Percentiles rank a stretch among this genome's conserved stretches.
These are phyloP conservation scores for Drosophila percnosoma DNA, from an alignment of 2,888 invertebrate species.

Conservation along the genomic window DNA sequence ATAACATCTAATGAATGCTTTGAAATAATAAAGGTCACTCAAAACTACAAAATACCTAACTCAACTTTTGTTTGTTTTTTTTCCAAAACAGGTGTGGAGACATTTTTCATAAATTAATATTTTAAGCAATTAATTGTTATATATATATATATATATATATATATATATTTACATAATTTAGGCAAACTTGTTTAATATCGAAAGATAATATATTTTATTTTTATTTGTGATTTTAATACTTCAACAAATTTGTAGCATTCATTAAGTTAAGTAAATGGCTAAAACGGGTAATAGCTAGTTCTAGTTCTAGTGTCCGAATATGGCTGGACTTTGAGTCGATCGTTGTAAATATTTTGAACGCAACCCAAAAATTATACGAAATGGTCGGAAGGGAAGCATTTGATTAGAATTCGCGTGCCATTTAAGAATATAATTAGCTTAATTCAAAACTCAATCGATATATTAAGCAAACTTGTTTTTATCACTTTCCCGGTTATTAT, in stretches of 20 bases:
- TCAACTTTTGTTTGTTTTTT: not conserved
- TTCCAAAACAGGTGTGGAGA: constrained; percentile 4
- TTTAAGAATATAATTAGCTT: constrained; percentile 8
- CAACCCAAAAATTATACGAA: not conserved
- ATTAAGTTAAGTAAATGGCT: constrained; percentile 43
- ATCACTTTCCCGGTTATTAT: constrained; percentile 37
- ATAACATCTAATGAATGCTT: not conserved
- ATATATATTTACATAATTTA: constrained; percentile 36
- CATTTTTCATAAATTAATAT: constrained; percentile 4
- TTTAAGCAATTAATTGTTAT: constrained; percentile 8
- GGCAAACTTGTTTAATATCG: constrained; percentile 45
- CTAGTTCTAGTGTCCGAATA: constrained; percentile 30
- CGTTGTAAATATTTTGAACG: not conserved
- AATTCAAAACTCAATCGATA: constrained; percentile 17
- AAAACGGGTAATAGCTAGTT: constrained; percentile 52
- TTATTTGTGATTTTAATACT: constrained; percentile 36
- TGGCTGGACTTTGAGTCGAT: not conserved
- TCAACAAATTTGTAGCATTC: constrained; percentile 48
- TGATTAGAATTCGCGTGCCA: constrained; percentile 34
- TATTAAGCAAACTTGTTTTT: constrained; percentile 29
- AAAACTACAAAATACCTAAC: not conserved
- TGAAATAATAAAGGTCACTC: not conserved
- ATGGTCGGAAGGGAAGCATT: not conserved
- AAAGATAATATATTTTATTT: constrained; percentile 19
- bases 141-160: not conserved